Conservation (phyloP, 2,797 vertebrate species). For the Rhabdophis nuchalis region DNA sequence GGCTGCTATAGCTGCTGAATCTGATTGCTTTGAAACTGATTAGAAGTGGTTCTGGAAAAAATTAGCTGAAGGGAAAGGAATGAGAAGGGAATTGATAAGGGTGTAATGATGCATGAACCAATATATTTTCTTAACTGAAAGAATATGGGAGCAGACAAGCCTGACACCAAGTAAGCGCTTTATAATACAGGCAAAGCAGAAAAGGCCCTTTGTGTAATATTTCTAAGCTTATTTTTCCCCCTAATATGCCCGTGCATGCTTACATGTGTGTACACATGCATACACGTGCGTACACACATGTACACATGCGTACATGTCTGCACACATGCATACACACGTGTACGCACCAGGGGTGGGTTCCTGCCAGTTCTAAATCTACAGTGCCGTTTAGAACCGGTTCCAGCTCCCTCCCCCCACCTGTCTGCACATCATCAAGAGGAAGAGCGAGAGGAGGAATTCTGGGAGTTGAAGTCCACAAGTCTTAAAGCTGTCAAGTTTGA, state of each 20-base stretch:
- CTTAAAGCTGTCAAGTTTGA: no score
- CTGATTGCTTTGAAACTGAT: not conserved
- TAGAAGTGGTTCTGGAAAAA: not conserved
- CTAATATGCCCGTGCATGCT: not conserved
- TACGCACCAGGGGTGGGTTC: no score
- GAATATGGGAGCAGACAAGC: not conserved
- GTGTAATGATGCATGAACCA: not conserved
- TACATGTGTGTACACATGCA: no score
- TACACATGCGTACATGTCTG: no score
- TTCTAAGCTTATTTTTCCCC: not conserved
- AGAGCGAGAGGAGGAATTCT: no score
- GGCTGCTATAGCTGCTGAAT: not conserved
- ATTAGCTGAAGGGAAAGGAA: not conserved
- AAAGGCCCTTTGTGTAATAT: not conserved
- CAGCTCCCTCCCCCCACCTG: no score
- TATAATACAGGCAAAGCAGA: not conserved
- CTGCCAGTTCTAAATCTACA: no score
- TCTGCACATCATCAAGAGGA: no score
- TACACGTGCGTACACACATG: no score
- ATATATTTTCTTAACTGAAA: not conserved
- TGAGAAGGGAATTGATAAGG: not conserved
- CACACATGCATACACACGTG: no score
- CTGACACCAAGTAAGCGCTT: not conserved
- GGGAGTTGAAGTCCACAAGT: no score
- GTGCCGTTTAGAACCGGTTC: no score